Evolutionary conservation across 2,797 vertebrate genomes (phyloP).

Genomic region (Ctenopoma multispine): DNA sequence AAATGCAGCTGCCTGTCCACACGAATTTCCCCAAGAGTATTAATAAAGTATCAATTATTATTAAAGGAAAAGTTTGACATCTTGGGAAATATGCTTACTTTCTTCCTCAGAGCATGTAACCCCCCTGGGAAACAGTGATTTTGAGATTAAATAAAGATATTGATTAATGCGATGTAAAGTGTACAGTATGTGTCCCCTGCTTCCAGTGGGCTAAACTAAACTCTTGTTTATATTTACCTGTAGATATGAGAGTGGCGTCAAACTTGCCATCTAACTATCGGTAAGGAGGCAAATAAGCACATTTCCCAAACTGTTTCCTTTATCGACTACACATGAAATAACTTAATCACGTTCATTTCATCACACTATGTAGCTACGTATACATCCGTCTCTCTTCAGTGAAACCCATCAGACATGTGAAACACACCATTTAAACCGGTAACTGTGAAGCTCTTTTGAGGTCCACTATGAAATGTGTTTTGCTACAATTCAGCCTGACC

Average conservation of each 20-base stretch:
- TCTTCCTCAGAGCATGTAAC: not conserved
- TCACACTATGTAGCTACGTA: constrained; percentile 29
- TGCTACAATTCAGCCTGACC: constrained; percentile 54
- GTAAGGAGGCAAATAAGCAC: constrained; percentile 6
- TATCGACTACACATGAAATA: constrained; percentile 25
- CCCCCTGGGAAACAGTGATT: not conserved
- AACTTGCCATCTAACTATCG: not conserved
- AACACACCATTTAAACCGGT: constrained; percentile 25
- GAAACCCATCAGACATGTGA: constrained; percentile 19
- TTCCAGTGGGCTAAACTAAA: not conserved
- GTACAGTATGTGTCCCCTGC: not conserved
- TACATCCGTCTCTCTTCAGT: constrained; percentile 25
- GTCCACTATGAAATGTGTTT: constrained; percentile 35
- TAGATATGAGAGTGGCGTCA: not conserved
- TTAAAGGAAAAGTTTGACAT: not conserved
- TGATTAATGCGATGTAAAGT: not conserved
- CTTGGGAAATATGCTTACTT: constrained; percentile 15
- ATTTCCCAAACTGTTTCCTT: constrained; percentile 9
- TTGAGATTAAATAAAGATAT: not conserved
- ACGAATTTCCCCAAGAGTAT: too few relatives aligned
- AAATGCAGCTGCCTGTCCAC: too few relatives aligned
- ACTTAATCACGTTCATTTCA: constrained; percentile 28
- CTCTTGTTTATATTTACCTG: not conserved
- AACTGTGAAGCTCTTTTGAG: constrained; percentile 15
- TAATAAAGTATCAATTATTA: too few relatives aligned